A percentile compares a stretch with the other conserved stretches of the same genome.
Conservation (phyloP, 2,888 invertebrate genomes). For the Drosophila longiperda region DNA sequence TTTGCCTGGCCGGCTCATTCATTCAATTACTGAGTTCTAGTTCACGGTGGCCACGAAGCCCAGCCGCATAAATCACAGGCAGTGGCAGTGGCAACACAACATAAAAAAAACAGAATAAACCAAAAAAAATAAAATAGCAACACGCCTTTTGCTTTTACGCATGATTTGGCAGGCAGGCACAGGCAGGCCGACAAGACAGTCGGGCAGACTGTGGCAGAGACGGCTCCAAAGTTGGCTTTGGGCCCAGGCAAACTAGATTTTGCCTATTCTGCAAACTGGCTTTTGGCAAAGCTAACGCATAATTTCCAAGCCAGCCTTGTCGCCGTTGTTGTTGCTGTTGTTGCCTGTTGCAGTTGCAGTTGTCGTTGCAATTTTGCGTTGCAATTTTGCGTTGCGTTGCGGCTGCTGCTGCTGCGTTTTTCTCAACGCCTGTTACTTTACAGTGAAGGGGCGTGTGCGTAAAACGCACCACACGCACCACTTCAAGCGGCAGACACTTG, state of each 20-base stretch:
- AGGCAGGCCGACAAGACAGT: slow-evolving; percentile 11
- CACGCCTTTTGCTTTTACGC: slow-evolving; percentile 74
- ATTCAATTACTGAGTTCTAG: slow-evolving; percentile 78
- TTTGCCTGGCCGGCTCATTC: slow-evolving; percentile 66
- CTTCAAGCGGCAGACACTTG: slow-evolving; percentile 31
- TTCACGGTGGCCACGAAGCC: slow-evolving; percentile 63
- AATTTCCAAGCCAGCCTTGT: slow-evolving; percentile 70
- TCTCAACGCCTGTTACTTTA: slow-evolving; percentile 82
- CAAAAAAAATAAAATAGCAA: slow-evolving; percentile 10
- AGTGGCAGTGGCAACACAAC: slow-evolving; percentile 30
- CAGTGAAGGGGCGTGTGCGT: slow-evolving; percentile 78
- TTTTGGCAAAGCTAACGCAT: slow-evolving; percentile 73
- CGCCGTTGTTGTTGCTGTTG: slow-evolving; percentile 40
- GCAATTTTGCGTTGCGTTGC: slow-evolving; percentile 31
- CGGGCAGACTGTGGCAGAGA: slow-evolving; percentile 8
- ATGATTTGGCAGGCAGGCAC: slow-evolving; percentile 60
- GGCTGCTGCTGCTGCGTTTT: slow-evolving; percentile 47
- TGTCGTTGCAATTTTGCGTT: slow-evolving; percentile 26
- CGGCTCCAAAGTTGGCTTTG: slow-evolving; percentile 55
- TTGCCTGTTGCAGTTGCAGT: slow-evolving; percentile 27
- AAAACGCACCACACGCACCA: slow-evolving; percentile 53
- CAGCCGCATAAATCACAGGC: slow-evolving; percentile 2
- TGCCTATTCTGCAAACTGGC: slow-evolving; percentile 79
- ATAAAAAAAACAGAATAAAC: neutral
- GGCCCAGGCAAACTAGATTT: slow-evolving; percentile 75